Base-by-base conservation (phyloP, 2,113 vertebrate species). In the Nibea albiflora region DNA sequence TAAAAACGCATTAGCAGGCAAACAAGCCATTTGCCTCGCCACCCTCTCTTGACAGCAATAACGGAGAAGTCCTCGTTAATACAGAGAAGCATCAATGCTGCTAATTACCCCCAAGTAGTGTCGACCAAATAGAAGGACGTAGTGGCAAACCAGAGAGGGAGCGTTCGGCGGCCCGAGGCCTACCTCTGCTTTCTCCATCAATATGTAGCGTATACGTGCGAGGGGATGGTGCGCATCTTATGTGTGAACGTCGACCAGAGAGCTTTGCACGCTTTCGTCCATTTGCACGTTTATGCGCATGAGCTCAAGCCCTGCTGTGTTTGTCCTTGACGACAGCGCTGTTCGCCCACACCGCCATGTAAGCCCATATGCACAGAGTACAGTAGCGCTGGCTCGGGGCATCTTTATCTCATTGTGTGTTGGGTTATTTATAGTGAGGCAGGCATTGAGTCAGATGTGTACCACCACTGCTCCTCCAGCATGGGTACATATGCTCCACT, bases 351-450 rank as follows among this genome's bases (percentile, higher is more conserved):
- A 7, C 81, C 39, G 39, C 73, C 49, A 28, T 73, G 20, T 57
- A 47, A 86, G 78, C 54, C 64, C 56, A 46, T 67, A 56, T 56
- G 73, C 69, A 69, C 46, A 15, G 39, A 73, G 78, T 84, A 85
- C 72, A 86, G 90, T 88, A 71, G 69, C 69, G 3, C 56, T 64
- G 64, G 70, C 82, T 90, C 22, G 49, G 52, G 83, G 86, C 85
- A 15, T 81, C 83, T 85, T 75, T 68, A 73, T 85, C 85, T 87
- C 73, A 85, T 91, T 90, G 87, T 93, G 81, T 69, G 85, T 78
- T 46, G 54, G 71, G 86, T 84, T 95, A 93, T 95, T 94, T 94
- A 92, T 94, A 93, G 88, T 75, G 75, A 77, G 73, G 44, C 46
- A 74, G 85, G 78, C 84, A 83, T 58, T 58, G 73, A 85, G 86